Conservation (phyloP, 2,113 vertebrate species). For the Brachirus orientalis region DNA sequence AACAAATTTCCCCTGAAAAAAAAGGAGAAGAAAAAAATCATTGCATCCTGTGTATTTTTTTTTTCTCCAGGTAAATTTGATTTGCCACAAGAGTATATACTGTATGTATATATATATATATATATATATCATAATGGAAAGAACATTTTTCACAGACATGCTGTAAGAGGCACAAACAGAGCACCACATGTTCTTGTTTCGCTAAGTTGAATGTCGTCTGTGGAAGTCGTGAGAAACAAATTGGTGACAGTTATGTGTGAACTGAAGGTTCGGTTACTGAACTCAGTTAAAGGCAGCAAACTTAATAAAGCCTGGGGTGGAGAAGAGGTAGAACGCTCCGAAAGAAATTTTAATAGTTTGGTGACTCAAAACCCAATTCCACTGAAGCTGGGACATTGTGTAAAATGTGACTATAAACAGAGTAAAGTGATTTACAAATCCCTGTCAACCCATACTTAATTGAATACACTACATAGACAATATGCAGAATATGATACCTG, state of each 20-base stretch:
- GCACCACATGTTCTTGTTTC: slow-evolving; percentile 4
- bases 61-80: neutral
- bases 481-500: too few relatives aligned
- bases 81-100: neutral
- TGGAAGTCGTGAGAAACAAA: neutral
- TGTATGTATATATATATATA: too few relatives aligned
- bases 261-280: neutral
- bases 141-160: neutral
- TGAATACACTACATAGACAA: too few relatives aligned
- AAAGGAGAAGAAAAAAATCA: neutral
- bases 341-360: too few relatives aligned
- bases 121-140: too few relatives aligned
- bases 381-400: too few relatives aligned
- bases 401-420: too few relatives aligned
- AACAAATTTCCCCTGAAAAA: neutral
- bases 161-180: slow-evolving; percentile 1
- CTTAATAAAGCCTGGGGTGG: neutral
- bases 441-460: too few relatives aligned
- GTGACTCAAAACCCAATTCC: too few relatives aligned
- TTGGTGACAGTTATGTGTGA: slow-evolving; percentile 1
- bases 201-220: neutral
- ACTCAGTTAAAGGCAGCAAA: neutral
- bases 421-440: too few relatives aligned
- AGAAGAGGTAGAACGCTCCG: too few relatives aligned
- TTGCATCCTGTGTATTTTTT: neutral